Conservation (phyloP, 2,797 vertebrate genomes). For the Gobio occitaniae region DNA sequence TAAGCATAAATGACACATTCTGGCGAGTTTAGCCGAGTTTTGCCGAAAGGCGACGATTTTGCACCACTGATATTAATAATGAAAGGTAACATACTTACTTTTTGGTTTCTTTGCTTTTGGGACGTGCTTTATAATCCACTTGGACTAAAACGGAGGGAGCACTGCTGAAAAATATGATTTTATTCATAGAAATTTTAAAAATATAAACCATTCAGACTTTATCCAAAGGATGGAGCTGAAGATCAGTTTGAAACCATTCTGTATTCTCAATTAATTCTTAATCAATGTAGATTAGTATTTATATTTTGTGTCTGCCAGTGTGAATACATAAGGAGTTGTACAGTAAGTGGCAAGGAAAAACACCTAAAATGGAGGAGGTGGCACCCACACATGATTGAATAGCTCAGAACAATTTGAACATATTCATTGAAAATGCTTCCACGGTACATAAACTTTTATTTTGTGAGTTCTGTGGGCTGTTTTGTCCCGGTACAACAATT, state of each 20-base stretch:
- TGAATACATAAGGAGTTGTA: neutral
- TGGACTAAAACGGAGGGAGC: neutral
- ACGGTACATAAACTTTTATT: neutral
- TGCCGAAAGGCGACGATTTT: neutral
- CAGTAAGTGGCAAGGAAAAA: conserved; percentile 5
- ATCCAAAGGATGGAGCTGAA: neutral
- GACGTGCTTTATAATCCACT: neutral
- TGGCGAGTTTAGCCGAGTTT: neutral
- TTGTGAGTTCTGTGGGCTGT: neutral
- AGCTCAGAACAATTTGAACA: neutral
- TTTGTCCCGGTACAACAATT: neutral
- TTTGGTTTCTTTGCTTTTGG: neutral
- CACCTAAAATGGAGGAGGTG: conserved; percentile 1
- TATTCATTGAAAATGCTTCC: neutral
- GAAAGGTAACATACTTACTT: neutral
- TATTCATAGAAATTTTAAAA: neutral
- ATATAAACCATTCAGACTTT: neutral
- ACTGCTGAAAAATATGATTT: neutral
- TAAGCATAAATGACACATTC: neutral
- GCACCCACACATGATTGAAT: neutral
- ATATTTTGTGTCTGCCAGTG: neutral
- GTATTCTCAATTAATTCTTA: neutral
- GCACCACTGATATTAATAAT: neutral
- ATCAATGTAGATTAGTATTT: neutral
- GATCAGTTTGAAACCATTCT: neutral